Evolutionary conservation across 2,113 vertebrate species (phyloP), one percentile per base, ranked within the genome.

Genomic region (Rattus rattus): DNA sequence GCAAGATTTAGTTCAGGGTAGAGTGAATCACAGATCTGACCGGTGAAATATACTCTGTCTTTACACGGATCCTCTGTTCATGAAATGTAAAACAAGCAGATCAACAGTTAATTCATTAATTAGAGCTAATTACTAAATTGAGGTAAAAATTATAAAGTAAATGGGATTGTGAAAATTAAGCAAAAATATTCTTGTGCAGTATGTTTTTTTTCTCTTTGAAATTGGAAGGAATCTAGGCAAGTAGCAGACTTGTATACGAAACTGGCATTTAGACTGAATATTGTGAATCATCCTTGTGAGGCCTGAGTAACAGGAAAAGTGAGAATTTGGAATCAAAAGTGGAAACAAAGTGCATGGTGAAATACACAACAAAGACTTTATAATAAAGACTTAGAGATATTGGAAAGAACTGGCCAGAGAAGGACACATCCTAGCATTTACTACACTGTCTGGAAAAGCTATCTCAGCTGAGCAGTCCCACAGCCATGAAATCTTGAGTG

Each of bases 41-140:
- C 86, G 47, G 4, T 75, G 81, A 98, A 93, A 63, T 95, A 97
- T 97, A 95, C 28, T 11, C 6, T 7, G 17, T 19, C 49, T 89
- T 52, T 0, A 26, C 70, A 92, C 17, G 92, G 39, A 43, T 63
- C 88, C 73, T 97, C 43, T 97, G 85, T 96, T 65, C 3, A 75
- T 88, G 73, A 97, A 96, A 96, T 65, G 80, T 47, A 95, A 94
- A 88, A n/a, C 26, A 73, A 94, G 56, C 17, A 91, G 3, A 94
- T 91, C 10, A 97, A 77, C 56, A 77, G 39, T 90, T 49, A 70
- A 52, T 7, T 81, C n/a, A 9, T 9, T n/a, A 72, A 19, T 39
- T 9, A n/a, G 70, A 39, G 36, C 1, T 20, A 72, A 9, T 72
- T 72, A 72, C 17, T 72, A 93, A 91, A 88, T 10, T 95, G 79